Evolutionary conservation across 1,140 invertebrate genomes (phyloP).

Genomic region (Neoseiulus cucumeris): DNA sequence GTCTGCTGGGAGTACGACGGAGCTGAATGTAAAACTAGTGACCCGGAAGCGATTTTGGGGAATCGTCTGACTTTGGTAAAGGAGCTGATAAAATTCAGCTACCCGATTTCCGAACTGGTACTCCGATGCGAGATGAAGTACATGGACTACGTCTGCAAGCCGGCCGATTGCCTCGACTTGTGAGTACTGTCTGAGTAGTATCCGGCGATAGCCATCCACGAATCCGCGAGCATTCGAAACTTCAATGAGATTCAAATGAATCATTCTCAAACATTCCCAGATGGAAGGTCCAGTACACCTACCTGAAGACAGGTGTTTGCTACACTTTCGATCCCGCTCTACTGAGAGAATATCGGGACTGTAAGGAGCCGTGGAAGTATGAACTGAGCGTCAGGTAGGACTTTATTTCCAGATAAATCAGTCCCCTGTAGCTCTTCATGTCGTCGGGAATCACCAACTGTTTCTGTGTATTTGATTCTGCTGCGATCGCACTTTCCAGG

Average conservation of each 20-base stretch:
- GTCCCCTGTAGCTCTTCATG: not conserved
- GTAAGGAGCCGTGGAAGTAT: not conserved
- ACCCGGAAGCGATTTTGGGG: not conserved
- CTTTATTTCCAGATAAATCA: not conserved
- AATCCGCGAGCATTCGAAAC: not conserved
- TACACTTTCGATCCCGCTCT: not conserved
- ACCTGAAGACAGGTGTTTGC: not conserved
- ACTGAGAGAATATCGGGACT: not conserved
- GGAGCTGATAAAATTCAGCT: not conserved
- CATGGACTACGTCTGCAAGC: not conserved
- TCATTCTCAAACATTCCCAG: not conserved
- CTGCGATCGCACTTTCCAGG: not conserved
- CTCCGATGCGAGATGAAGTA: not conserved
- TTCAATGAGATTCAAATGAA: not conserved
- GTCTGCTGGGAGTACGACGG: slow-evolving; percentile 5
- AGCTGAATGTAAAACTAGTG: not conserved
- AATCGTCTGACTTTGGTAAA: not conserved
- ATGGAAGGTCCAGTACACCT: not conserved
- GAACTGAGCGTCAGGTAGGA: not conserved
- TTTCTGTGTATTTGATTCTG: not conserved
- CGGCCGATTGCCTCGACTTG: not conserved
- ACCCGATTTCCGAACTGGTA: not conserved
- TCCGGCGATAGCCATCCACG: no score
- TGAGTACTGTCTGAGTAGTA: not conserved
- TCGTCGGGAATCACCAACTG: not conserved